Percentiles rank a stretch among this genome's conserved stretches.
These are phyloP conservation scores for Myxocyprinus asiaticus DNA, from an alignment of 2,113 vertebrate species.

Conservation along the genomic window DNA sequence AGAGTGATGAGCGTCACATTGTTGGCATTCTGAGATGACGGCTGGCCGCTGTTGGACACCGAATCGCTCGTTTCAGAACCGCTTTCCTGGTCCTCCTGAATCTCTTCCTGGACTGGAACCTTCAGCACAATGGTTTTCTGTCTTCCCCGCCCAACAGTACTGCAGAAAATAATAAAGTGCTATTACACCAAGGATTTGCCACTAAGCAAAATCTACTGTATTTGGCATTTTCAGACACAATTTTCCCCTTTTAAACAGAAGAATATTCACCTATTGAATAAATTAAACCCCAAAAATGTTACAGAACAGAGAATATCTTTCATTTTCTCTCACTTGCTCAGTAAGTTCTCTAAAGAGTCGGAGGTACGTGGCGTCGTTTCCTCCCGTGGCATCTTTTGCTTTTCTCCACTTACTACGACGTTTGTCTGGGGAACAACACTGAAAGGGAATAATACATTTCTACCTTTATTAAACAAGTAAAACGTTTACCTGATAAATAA, in stretches of 20 bases:
- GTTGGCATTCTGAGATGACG: conserved; percentile 81
- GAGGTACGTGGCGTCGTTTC: conserved; percentile 79
- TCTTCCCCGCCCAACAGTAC: conserved; percentile 83
- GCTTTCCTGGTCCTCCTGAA: conserved; percentile 93
- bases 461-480: too few relatives aligned
- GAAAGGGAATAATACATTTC: too few relatives aligned
- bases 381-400: conserved; percentile 83
- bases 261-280: background rate
- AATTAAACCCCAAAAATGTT: too few relatives aligned
- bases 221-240: background rate
- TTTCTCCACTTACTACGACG: conserved; percentile 93
- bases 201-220: too few relatives aligned
- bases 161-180: conserved; percentile 57
- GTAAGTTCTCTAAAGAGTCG: conserved; percentile 90
- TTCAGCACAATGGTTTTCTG: conserved; percentile 98
- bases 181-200: background rate
- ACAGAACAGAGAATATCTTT: too few relatives aligned
- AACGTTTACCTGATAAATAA: background rate
- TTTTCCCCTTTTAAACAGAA: background rate
- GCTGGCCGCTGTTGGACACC: conserved; percentile 86
- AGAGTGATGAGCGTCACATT: conserved; percentile 96
- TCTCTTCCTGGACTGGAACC: conserved; percentile 89
- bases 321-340: conserved; percentile 89
- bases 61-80: conserved; percentile 96
- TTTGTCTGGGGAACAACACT: conserved; percentile 97